These are phyloP conservation scores for Zosterops borbonicus DNA, from an alignment of 2,113 vertebrate species.

Conservation along the genomic window DNA sequence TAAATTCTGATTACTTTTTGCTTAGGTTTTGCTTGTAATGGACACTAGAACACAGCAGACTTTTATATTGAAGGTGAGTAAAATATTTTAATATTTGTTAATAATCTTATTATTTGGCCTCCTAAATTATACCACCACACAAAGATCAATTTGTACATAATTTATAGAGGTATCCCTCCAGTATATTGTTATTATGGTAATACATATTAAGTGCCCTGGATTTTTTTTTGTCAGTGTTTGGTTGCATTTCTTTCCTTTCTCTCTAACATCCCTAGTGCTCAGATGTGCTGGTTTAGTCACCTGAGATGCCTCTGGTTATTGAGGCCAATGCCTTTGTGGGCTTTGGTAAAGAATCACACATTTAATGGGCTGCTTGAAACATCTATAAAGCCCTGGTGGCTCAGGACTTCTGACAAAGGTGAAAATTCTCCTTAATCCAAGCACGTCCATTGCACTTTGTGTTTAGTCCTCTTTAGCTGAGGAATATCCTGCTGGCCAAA, in stretches of 20 bases:
- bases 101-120: not conserved
- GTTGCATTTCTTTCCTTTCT: not conserved
- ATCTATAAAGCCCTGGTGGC: not conserved
- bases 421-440: not conserved
- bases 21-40: constrained; percentile 95
- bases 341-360: not conserved
- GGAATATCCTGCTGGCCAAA: not conserved
- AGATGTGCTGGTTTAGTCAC: not conserved
- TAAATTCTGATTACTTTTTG: constrained; percentile 17
- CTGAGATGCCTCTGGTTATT: not conserved
- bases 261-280: not conserved
- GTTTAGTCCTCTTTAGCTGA: not conserved
- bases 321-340: not conserved
- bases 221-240: not conserved
- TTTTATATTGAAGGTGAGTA: constrained; percentile 95
- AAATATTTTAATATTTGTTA: not conserved
- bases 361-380: not conserved
- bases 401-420: not conserved
- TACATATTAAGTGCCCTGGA: not conserved
- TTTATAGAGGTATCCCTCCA: not conserved
- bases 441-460: not conserved
- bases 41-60: constrained; percentile 95
- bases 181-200: not conserved
- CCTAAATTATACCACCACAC: not conserved
- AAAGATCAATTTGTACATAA: not conserved